Evolutionary conservation across 1,140 invertebrate species (phyloP).

Genomic region (Drosophila kohkoa): DNA sequence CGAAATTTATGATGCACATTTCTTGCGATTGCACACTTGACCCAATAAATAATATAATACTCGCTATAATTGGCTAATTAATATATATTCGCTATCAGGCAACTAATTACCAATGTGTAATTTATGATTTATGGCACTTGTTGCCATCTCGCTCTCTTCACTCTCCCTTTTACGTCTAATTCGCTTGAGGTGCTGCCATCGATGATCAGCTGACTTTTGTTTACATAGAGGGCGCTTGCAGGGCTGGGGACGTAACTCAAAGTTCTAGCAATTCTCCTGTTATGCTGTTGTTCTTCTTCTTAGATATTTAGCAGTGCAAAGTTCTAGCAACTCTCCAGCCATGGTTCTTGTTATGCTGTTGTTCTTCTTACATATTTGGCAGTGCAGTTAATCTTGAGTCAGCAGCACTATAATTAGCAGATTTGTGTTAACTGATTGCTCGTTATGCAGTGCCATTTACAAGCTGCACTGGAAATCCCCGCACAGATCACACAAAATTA

Average conservation of each 20-base stretch:
- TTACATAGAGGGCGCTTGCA: constrained; percentile 41
- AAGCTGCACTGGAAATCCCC: constrained; percentile 12
- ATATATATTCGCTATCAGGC: neutral
- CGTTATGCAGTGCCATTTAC: constrained; percentile 21
- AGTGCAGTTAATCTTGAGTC: neutral
- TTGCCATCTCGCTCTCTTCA: neutral
- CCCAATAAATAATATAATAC: constrained; percentile 12
- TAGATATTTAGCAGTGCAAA: neutral
- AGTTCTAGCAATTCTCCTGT: neutral
- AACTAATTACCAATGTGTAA: neutral
- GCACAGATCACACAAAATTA: constrained; percentile 33
- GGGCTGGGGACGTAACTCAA: constrained; percentile 14
- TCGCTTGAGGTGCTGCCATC: neutral
- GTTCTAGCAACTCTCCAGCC: neutral
- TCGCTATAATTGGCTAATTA: neutral
- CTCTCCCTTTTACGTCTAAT: neutral
- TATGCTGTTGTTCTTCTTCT: neutral
- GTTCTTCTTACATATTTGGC: no score
- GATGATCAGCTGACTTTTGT: constrained; percentile 50
- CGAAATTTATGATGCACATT: neutral
- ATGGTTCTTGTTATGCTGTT: constrained; percentile 7
- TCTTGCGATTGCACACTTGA: constrained; percentile 13
- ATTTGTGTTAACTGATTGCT: constrained; percentile 34
- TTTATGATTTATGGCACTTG: neutral
- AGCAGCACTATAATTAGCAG: constrained; percentile 21